phyloP scores from a whole-genome alignment of 2,888 invertebrate species.

The Drosophila meridionalis region DNA sequence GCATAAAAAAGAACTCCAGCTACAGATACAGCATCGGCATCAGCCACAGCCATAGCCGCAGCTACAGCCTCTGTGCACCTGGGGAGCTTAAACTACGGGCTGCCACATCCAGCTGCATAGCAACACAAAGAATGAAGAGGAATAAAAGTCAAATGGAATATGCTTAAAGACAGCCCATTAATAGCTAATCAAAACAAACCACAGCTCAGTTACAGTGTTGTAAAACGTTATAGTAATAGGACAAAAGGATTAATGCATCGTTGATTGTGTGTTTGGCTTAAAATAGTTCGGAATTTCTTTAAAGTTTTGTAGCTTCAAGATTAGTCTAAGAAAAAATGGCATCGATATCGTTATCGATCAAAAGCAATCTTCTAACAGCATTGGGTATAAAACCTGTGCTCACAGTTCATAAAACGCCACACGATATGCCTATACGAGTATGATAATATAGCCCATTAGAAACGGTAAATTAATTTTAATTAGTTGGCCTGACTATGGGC shows the following conservation, averaged over 20 bases:
- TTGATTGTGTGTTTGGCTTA: background rate
- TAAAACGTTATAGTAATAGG: background rate
- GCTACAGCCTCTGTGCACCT: slow-evolving; percentile 9
- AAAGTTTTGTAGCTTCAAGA: background rate
- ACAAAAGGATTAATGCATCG: background rate
- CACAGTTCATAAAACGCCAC: background rate
- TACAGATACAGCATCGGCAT: background rate
- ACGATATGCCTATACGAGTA: no score
- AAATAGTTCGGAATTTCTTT: background rate
- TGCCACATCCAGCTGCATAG: slow-evolving; percentile 15
- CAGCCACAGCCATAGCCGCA: background rate
- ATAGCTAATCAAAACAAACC: background rate
- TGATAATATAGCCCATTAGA: slow-evolving; percentile 4
- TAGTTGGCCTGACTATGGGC: background rate
- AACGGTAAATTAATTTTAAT: slow-evolving; percentile 9
- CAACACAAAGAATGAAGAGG: slow-evolving; percentile 1
- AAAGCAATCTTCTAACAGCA: background rate
- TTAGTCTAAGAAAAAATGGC: background rate
- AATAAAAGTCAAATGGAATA: background rate
- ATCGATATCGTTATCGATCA: background rate
- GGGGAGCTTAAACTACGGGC: slow-evolving; percentile 2
- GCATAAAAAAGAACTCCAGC: slow-evolving; percentile 34
- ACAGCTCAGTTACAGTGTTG: background rate
- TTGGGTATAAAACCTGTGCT: background rate
- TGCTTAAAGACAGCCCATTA: background rate